Base-by-base conservation (phyloP, 2,888 invertebrate species). In the Melolontha melolontha region DNA sequence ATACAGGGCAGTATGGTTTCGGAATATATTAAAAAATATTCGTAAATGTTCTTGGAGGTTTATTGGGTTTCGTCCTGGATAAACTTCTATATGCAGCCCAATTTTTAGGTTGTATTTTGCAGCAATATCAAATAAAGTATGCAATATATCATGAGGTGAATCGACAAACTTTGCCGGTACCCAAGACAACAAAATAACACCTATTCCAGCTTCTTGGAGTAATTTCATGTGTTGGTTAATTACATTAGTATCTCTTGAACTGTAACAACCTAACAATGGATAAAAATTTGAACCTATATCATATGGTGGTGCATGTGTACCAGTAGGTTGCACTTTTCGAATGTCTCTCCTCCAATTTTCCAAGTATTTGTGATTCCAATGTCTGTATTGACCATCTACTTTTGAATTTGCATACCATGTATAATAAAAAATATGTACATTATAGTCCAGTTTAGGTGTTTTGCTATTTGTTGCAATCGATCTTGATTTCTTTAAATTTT, bases 71-170 rank as follows among this genome's bases (percentile, higher is more conserved):
- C 86, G 79, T 40, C 83, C 84, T 59, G 82, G 78, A 75, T 87
- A 89, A 2, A 88, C 87, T 72, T 88, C 87, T 49, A 89, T 83
- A 73, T 88, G 88, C 27, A 88, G 82, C 1, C 87, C 84, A 12
- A 89, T 81, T 84, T 87, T 85, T 5, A 87, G 74, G 47, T 82
- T 79, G 71, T 84, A 80, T 66, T 80, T 80, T 12, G 80, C 79
- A 7, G 86, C 86, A 11, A 69, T 71, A 57, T 75, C 73, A 68
- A 79, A 78, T 27, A 82, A 69, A n/a, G 77, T 52, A 0, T 73
- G 72, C 34, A 78, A 63, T 5, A 81, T 69, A 22, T 79, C 68
- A 59, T 73, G 75, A 0, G 81, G 78, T 5, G 80, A 78, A 71
- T 81, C 81, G 29, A 77, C 75, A 68, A 78, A 77, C 39, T 78